Conservation (phyloP, 1,140 invertebrate species). For the Psix sp. region DNA sequence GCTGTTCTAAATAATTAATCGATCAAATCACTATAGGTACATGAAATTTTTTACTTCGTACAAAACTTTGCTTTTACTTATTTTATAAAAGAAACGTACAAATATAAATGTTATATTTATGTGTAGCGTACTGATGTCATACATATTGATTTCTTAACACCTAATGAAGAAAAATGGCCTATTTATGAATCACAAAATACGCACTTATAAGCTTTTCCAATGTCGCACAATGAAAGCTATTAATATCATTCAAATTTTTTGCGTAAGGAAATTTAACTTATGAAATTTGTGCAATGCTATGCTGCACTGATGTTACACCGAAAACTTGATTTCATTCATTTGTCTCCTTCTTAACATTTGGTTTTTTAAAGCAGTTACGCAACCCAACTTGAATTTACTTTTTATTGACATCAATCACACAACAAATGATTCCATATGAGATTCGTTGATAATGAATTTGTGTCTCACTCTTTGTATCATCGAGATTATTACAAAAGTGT, state of each 20-base stretch:
- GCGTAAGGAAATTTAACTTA: no score
- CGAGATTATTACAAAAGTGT: no score
- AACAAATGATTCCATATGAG: slow-evolving; percentile 2
- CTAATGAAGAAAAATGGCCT: slow-evolving; percentile 51
- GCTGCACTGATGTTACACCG: no score
- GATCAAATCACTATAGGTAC: slow-evolving; percentile 43
- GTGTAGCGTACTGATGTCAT: slow-evolving; percentile 41
- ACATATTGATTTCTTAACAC: slow-evolving; percentile 57
- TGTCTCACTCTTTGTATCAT: no score
- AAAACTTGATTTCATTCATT: no score
- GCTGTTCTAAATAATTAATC: slow-evolving; percentile 40
- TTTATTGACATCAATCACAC: slow-evolving; percentile 15
- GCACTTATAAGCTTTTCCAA: slow-evolving; percentile 41
- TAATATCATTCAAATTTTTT: no score
- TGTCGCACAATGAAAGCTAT: slow-evolving; percentile 53
- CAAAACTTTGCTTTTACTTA: slow-evolving; percentile 42
- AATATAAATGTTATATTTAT: slow-evolving; percentile 36
- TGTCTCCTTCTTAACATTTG: not conserved
- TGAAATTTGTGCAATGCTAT: no score
- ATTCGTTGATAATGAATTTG: slow-evolving; percentile 16
- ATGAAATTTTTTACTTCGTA: slow-evolving; percentile 44
- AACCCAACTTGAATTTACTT: slow-evolving; percentile 4
- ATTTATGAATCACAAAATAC: slow-evolving; percentile 33
- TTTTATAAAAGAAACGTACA: slow-evolving; percentile 45
- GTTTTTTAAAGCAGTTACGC: not conserved